Conservation (phyloP, 2,888 invertebrate species). For the Yponomeuta malinellus region DNA sequence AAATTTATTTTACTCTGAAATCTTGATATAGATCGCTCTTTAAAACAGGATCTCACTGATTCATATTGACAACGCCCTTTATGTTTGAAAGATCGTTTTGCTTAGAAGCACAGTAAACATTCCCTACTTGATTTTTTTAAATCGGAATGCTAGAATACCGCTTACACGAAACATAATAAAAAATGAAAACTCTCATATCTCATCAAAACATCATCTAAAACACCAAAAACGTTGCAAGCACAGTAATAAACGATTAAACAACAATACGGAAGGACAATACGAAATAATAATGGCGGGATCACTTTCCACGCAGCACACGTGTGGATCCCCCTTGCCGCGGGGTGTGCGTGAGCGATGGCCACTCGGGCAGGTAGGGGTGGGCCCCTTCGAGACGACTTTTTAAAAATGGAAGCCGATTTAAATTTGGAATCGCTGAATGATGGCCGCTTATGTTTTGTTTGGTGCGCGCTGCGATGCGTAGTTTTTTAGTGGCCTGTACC, state of each 20-base stretch:
- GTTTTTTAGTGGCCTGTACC: not conserved
- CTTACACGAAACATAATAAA: not conserved
- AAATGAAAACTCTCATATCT: not conserved
- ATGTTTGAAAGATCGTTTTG: too few species aligned
- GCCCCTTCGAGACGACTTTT: conserved; percentile 36
- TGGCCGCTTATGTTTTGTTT: conserved; percentile 4
- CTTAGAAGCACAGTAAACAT: too few species aligned
- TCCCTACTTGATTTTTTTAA: too few species aligned
- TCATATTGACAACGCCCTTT: too few species aligned
- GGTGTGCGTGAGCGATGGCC: conserved; percentile 59
- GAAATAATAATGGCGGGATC: conserved; percentile 16
- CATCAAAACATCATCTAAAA: not conserved
- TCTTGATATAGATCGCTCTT: too few species aligned
- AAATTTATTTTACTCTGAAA: too few species aligned
- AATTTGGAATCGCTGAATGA: conserved; percentile 10
- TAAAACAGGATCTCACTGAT: too few species aligned
- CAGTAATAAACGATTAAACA: conserved; percentile 15
- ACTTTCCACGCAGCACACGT: conserved; percentile 36
- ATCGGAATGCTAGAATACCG: too few species aligned
- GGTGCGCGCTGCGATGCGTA: not conserved
- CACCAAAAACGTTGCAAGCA: not conserved
- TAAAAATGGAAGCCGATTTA: conserved; percentile 37
- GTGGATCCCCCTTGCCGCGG: conserved; percentile 42
- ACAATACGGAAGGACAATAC: conserved; percentile 14
- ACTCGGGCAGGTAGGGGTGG: conserved; percentile 53